phyloP scores from a whole-genome alignment of 2,888 invertebrate genomes.

The Eudemis profundana region DNA sequence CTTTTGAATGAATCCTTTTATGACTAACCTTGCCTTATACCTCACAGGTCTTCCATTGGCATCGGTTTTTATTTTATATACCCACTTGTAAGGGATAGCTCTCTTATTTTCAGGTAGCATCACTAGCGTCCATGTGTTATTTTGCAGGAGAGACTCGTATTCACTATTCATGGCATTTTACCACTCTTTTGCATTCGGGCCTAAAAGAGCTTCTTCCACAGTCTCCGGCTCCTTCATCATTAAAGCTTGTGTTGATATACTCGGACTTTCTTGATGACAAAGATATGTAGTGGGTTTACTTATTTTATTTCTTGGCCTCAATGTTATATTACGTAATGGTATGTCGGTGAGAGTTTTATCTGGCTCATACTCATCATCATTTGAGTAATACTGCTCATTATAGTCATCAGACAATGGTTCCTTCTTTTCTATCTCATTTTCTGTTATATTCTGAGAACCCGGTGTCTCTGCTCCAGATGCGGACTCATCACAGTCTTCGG shows the following conservation, averaged over 20 bases:
- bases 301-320: slow-evolving; percentile 4
- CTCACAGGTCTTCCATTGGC: slow-evolving; percentile 37
- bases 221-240: background rate
- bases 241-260: background rate
- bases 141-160: slow-evolving; percentile 23
- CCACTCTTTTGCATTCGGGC: slow-evolving; percentile 3
- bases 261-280: slow-evolving; percentile 4
- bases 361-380: background rate
- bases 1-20: slow-evolving; percentile 9
- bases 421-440: background rate
- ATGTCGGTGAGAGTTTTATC: background rate
- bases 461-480: background rate
- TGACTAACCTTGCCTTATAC: slow-evolving; percentile 46
- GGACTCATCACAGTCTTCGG: background rate
- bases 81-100: slow-evolving; percentile 39
- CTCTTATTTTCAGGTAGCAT: slow-evolving; percentile 35
- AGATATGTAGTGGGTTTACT: background rate
- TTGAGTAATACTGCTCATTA: background rate
- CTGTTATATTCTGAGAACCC: background rate
- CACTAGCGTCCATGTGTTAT: slow-evolving; percentile 41
- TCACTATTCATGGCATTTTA: slow-evolving; percentile 16
- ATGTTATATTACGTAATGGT: background rate
- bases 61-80: slow-evolving; percentile 41
- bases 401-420: background rate
- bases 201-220: background rate